Evolutionary conservation across 2,113 vertebrate genomes (phyloP), one percentile per base, ranked within the genome.

Genomic region (Raja brachyura): DNA sequence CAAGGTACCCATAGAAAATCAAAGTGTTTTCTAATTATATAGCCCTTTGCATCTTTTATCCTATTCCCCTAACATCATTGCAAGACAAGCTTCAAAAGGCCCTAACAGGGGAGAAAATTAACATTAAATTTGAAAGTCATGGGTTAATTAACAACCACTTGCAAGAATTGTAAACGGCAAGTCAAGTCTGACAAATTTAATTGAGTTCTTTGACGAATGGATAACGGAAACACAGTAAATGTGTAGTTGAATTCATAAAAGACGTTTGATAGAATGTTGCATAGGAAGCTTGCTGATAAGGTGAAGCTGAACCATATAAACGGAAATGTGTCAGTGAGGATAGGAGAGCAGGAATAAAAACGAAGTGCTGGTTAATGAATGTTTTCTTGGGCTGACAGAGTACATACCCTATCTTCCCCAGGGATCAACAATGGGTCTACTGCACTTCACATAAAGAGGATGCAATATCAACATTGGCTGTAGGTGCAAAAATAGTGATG

Each of bases 201-300:
- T 86, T 13, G 83, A 61, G 83, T 86, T 63, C 83, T 85, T 85
- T 85, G 81, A 85, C 54, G 25, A n/a, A 85, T 86, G 59, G 83
- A 86, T 63, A 63, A 61, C 5, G 56, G 83, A 86, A 86, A 86
- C 28, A 59, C 56, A 63, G 22, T 85, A 59, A 85, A 56, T 85
- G 81, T 85, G 81, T 56, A 85, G 81, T 28, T 85, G 81, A 3
- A 25, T 85, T 85, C 56, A 56, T 54, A 28, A 85, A 85, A 13
- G 54, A 61, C 11, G 1, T 86, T 86, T n/a, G 54, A 61, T 86
- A 61, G 56, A 14, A 28, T 3, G 3, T 22, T 59, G 48, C 48
- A 56, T 11, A 59, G 79, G 56, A n/a, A 31, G 56, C 3, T 61
- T 86, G 25, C 18, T 61, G 56, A 61, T 86, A 63, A 86, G 31